phyloP scores from a whole-genome alignment of 2,113 vertebrate species.

The Hylia prasina region DNA sequence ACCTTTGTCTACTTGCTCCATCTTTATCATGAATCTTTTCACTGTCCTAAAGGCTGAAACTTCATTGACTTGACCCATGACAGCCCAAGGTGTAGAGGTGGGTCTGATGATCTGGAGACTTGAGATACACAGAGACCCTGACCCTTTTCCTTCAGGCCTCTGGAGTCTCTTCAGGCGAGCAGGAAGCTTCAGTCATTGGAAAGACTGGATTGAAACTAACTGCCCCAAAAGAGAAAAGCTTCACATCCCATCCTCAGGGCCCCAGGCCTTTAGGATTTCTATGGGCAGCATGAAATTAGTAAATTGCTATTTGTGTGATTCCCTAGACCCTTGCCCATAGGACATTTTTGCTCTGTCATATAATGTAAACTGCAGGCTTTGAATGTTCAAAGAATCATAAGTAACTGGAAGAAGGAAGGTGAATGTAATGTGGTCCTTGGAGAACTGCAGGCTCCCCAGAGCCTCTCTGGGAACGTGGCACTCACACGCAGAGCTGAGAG shows the following conservation, averaged over 20 bases:
- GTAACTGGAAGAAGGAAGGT: neutral
- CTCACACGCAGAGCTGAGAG: neutral
- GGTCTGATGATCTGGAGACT: neutral
- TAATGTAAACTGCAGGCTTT: constrained; percentile 3
- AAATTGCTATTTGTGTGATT: constrained; percentile 39
- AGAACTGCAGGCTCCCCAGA: neutral
- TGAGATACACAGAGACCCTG: neutral
- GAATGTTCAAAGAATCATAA: neutral
- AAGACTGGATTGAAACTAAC: neutral
- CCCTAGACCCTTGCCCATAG: constrained; percentile 27
- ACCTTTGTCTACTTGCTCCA: neutral
- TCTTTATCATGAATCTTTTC: neutral
- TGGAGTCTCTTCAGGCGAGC: neutral
- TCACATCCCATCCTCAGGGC: neutral
- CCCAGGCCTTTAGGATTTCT: neutral
- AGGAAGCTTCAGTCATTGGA: neutral
- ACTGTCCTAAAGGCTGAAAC: neutral
- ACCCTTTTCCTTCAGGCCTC: neutral
- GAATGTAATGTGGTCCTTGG: neutral
- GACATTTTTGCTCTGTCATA: constrained; percentile 17
- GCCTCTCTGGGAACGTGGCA: rapidly evolving
- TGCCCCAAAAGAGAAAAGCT: neutral
- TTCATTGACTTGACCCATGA: neutral
- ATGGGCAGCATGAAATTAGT: neutral
- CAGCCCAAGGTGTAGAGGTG: neutral